Evolutionary conservation across 2,797 vertebrate species (phyloP), one percentile per base, ranked within the genome.

Genomic region (Aeoliscus strigatus): DNA sequence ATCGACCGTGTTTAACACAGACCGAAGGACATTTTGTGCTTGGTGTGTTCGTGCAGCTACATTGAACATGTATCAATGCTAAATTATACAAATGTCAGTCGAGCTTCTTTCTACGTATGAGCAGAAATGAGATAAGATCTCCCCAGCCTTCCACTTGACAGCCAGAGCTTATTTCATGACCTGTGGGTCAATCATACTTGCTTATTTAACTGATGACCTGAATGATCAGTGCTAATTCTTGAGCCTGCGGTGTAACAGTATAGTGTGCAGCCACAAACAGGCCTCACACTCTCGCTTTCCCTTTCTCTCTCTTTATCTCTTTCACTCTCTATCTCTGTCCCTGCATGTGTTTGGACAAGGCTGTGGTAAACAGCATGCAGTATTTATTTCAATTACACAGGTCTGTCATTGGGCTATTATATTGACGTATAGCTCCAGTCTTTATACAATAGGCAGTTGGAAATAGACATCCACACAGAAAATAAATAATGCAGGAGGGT

Each of bases 401-500:
- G 51, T 67, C 55, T 57, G 46, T 64, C 64, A 59, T 48, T 24
- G 42, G 47, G 51, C 37, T 65, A 60, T 75, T 70, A 78, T 66
- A 83, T 54, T 35, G 60, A 40, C 39, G 39, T 40, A 35, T 9
- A 26, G 50, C 32, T 42, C 3, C 27, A 51, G 27, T 56, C 34
- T 46, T 38, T 36, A 33, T 25, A 27, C 23, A 50, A 31, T 14
- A 43, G 27, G 39, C 16, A 38, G 34, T 60, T 33, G 28, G 38
- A 49, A 57, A 34, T 35, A 27, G 30, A 40, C 17, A 44, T 27
- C 40, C 15, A 36, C 34, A 46, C 24, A 34, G 16, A 51, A 39
- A 31, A 28, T 77, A 66, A 85, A 86, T 84, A 81, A 86, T 82
- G 53, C 67, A 83, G n/a, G 29, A 30, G 9, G 29, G 40, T 59